Conservation (phyloP, 2,113 vertebrate genomes). For the Bufo bufo region DNA sequence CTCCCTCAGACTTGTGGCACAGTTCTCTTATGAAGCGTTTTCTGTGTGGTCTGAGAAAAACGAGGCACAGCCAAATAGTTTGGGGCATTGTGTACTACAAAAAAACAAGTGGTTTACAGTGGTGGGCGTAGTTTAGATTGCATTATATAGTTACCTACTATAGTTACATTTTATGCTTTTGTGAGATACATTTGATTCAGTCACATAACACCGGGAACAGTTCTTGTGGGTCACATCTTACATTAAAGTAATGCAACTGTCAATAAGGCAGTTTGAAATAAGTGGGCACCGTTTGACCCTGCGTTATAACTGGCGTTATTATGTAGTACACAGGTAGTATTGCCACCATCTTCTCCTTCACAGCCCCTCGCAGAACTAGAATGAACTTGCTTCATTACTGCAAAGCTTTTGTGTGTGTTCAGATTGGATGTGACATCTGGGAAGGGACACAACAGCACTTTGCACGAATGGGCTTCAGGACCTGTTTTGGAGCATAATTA, state of each 20-base stretch:
- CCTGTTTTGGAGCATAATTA: constrained; percentile 65
- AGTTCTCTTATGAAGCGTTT: constrained; percentile 5
- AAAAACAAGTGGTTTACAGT: background rate
- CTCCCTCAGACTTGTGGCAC: constrained; percentile 49
- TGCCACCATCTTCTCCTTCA: background rate
- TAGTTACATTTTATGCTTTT: no score
- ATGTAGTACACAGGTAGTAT: background rate
- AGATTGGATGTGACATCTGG: constrained; percentile 68
- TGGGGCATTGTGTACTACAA: background rate
- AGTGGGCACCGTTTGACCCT: no score
- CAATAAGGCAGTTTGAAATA: no score
- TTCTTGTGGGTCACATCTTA: no score
- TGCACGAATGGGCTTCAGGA: constrained; percentile 62
- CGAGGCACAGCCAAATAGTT: background rate
- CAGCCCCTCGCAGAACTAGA: constrained; percentile 57
- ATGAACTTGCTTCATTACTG: constrained; percentile 62
- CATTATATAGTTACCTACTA: background rate
- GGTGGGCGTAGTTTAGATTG: background rate
- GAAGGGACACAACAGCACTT: constrained; percentile 63
- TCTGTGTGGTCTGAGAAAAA: constrained; percentile 46
- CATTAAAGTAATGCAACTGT: no score
- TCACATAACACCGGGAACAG: no score
- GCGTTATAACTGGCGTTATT: no score
- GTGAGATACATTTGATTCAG: no score
- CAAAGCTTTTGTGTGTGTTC: constrained; percentile 62